Evolutionary conservation across 1,140 invertebrate genomes (phyloP).

Genomic region (Drosophila malerkotliana): DNA sequence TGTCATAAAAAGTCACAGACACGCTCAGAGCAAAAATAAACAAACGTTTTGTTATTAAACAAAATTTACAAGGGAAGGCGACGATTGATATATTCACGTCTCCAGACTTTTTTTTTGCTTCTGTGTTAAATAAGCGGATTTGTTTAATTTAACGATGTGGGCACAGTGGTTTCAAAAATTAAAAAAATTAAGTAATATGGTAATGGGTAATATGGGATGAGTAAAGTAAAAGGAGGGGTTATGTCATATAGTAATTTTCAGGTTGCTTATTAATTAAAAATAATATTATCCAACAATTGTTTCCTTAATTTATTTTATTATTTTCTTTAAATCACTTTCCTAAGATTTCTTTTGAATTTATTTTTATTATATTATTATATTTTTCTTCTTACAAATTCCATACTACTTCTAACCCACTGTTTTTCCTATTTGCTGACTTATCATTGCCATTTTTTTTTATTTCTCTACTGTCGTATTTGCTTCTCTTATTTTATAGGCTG

Average conservation of each 20-base stretch:
- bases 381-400: background rate
- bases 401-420: conserved; percentile 21
- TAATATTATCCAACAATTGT: too few species aligned
- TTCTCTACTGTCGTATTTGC: background rate
- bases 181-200: background rate
- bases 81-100: conserved; percentile 4
- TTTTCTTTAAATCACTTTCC: too few species aligned
- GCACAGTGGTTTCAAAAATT: conserved; percentile 3
- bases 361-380: background rate
- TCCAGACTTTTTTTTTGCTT: conserved; percentile 18
- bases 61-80: conserved; percentile 13
- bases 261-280: too few species aligned
- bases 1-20: conserved; percentile 39
- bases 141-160: conserved; percentile 37
- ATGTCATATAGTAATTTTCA: too few species aligned
- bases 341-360: too few species aligned
- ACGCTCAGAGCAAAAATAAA: conserved; percentile 13
- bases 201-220: too few species aligned
- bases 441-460: conserved; percentile 9
- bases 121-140: conserved; percentile 23
- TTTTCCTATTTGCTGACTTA: conserved; percentile 17
- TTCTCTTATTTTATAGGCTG: conserved; percentile 45
- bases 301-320: too few species aligned
- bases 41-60: conserved; percentile 47
- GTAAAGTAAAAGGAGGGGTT: too few species aligned